Conservation (phyloP, 2,888 invertebrate genomes). For the Pherbina coryleti region DNA sequence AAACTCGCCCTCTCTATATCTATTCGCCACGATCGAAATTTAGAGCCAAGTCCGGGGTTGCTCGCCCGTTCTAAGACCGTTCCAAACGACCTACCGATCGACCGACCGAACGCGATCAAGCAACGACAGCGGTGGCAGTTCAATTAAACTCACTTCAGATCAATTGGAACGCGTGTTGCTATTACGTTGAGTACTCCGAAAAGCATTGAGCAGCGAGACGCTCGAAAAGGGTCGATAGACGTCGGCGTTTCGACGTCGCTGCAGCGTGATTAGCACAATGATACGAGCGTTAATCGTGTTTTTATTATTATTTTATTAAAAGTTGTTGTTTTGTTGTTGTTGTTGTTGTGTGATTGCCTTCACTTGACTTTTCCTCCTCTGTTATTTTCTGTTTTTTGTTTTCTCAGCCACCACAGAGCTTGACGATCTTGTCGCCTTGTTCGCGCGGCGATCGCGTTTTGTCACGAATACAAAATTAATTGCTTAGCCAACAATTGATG, state of each 20-base stretch:
- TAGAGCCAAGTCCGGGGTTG: not conserved
- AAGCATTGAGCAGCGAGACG: not conserved
- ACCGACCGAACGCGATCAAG: constrained; percentile 12
- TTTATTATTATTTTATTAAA: constrained; percentile 5
- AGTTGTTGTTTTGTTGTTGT: not conserved
- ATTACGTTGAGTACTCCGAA: not conserved
- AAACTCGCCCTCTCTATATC: not conserved
- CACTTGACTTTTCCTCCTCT: not conserved
- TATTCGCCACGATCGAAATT: not conserved
- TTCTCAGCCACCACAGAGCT: not conserved
- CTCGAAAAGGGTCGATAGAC: not conserved
- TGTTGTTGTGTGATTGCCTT: not conserved
- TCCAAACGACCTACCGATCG: constrained; percentile 3
- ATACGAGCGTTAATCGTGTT: constrained; percentile 2
- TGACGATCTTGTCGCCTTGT: constrained; percentile 5
- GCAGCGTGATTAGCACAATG: not conserved
- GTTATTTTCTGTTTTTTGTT: too few species aligned
- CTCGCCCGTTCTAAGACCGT: not conserved
- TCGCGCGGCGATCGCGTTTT: not conserved
- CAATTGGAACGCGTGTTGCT: constrained; percentile 2
- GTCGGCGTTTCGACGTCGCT: not conserved
- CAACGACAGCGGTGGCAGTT: constrained; percentile 38
- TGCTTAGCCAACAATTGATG: constrained; percentile 15
- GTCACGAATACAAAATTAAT: constrained; percentile 20
- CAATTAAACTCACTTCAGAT: constrained; percentile 16